phyloP scores from a whole-genome alignment of 2,113 vertebrate genomes.

The Ptyas mucosa region DNA sequence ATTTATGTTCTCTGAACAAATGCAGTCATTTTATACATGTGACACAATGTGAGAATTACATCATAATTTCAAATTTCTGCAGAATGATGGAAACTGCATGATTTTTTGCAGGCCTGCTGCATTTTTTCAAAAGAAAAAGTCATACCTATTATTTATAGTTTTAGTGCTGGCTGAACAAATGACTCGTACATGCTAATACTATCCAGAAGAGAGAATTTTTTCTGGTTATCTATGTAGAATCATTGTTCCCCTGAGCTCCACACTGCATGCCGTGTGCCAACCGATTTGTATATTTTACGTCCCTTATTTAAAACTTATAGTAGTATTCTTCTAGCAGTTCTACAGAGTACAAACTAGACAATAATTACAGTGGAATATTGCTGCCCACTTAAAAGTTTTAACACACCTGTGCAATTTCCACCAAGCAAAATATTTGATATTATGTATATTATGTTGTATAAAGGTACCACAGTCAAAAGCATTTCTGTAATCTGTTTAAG shows the following conservation, averaged over 20 bases:
- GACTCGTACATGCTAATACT: slow-evolving; percentile 40
- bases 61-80: slow-evolving; percentile 66
- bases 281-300: background rate
- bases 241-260: background rate
- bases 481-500: background rate
- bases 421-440: background rate
- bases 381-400: background rate
- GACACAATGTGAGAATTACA: slow-evolving; percentile 42
- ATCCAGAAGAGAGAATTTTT: slow-evolving; percentile 5
- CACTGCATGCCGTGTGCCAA: background rate
- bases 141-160: slow-evolving; percentile 20
- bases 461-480: background rate
- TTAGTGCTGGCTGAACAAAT: background rate
- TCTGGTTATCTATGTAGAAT: background rate
- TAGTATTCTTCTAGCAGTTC: background rate
- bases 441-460: background rate
- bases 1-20: slow-evolving; percentile 32
- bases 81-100: slow-evolving; percentile 21
- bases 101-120: slow-evolving; percentile 1
- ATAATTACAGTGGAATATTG: background rate
- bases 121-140: slow-evolving; percentile 7
- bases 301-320: background rate
- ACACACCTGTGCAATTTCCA: background rate
- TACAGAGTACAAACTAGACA: background rate
- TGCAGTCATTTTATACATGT: slow-evolving; percentile 17